These are phyloP conservation scores for Onychomys torridus DNA, from an alignment of 2,797 vertebrate genomes.

Conservation along the genomic window DNA sequence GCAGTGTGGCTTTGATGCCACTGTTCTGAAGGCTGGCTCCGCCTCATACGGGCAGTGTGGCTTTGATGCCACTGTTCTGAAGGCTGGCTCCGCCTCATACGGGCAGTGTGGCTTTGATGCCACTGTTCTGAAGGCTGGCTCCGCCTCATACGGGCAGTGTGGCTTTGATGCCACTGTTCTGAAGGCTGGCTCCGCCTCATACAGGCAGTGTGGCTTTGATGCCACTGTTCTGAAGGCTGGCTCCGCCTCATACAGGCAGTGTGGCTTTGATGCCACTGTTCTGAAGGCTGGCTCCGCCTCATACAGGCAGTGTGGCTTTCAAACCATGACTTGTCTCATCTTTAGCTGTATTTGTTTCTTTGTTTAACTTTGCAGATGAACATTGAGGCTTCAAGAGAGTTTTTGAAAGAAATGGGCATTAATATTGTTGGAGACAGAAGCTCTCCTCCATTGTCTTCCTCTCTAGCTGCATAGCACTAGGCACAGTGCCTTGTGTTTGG, in stretches of 20 bases:
- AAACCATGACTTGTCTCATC: not conserved
- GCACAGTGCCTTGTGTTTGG: not conserved
- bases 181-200: not conserved
- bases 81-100: not conserved
- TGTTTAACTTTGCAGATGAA: not conserved
- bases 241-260: not conserved
- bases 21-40: not conserved
- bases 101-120: not conserved
- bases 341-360: not conserved
- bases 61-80: not conserved
- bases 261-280: not conserved
- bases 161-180: not conserved
- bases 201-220: not conserved
- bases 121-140: not conserved
- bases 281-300: not conserved
- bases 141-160: not conserved
- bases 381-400: constrained; percentile 7
- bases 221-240: not conserved
- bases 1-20: not conserved
- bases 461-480: not conserved
- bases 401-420: not conserved
- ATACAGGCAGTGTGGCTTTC: not conserved
- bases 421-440: not conserved
- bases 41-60: not conserved
- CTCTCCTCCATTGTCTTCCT: not conserved